Evolutionary conservation across 2,113 vertebrate species (phyloP).

Genomic region (Lepisosteus osseus): DNA sequence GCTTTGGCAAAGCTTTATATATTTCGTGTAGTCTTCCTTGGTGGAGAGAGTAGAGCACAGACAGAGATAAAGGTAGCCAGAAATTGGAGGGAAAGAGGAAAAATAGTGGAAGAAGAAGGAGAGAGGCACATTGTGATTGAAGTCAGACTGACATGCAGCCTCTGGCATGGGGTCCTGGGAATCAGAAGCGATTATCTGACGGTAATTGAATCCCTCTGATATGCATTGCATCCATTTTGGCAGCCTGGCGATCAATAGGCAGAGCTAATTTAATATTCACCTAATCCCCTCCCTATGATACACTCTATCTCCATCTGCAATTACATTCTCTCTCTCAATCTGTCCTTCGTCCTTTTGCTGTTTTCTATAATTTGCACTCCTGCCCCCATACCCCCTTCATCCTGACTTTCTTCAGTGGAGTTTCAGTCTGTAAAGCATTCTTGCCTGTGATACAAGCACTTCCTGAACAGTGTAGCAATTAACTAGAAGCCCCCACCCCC

Average conservation of each 20-base stretch:
- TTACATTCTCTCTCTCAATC: conserved; percentile 24
- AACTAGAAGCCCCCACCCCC: too few species aligned
- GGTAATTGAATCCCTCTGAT: conserved; percentile 61
- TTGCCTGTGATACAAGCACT: too few species aligned
- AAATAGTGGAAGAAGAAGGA: conserved; percentile 15
- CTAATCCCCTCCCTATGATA: conserved; percentile 56
- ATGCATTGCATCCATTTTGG: conserved; percentile 52
- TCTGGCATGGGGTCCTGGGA: conserved; percentile 34
- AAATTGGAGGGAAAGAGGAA: conserved; percentile 10
- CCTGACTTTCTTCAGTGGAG: too few species aligned
- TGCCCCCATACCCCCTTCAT: too few species aligned
- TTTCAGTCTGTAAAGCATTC: too few species aligned
- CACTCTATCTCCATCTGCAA: conserved; percentile 46
- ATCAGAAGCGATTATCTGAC: conserved; percentile 55
- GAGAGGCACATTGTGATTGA: not conserved
- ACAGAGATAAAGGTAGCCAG: conserved; percentile 8
- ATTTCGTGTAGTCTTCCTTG: too few species aligned
- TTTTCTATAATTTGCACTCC: too few species aligned
- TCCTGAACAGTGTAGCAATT: too few species aligned
- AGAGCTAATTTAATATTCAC: conserved; percentile 62
- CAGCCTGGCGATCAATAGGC: conserved; percentile 53
- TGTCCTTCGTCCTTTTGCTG: not conserved
- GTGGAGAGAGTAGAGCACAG: not conserved
- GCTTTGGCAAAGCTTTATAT: too few species aligned
- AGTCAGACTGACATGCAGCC: not conserved